A percentile compares a stretch with the other conserved stretches of the same genome.
These are phyloP conservation scores for Parazoanthus darwini DNA, from an alignment of 92 coral and sea anemone species.

Conservation along the genomic window DNA sequence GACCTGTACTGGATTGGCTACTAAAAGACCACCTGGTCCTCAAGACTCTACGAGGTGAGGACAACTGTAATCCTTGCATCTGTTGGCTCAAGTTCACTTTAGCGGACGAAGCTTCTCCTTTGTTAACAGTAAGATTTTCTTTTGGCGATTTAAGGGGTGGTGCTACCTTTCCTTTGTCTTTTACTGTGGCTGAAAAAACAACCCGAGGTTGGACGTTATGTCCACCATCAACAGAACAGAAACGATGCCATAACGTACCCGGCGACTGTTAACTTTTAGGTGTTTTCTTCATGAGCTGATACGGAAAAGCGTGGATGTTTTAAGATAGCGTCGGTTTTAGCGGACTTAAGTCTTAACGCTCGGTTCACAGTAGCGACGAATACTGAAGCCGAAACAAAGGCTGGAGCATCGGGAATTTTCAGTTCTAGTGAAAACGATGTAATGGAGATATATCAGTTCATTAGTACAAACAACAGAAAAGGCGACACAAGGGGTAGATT, in stretches of 20 bases:
- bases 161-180: not conserved
- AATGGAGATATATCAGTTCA: too few relatives aligned
- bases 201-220: not conserved
- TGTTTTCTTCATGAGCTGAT: too few relatives aligned
- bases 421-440: too few relatives aligned
- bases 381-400: too few relatives aligned
- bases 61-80: conserved; percentile 11
- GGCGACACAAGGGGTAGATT: too few relatives aligned
- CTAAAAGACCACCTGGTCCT: not conserved
- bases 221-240: not conserved
- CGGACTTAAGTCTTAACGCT: too few relatives aligned
- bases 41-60: conserved; percentile 18
- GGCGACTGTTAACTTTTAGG: too few relatives aligned
- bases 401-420: too few relatives aligned
- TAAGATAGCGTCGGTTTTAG: too few relatives aligned
- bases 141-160: not conserved
- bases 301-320: too few relatives aligned
- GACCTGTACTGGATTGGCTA: conserved; percentile 13
- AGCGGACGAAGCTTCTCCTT: not conserved
- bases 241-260: not conserved
- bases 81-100: not conserved
- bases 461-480: too few relatives aligned
- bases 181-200: not conserved
- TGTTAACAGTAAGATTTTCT: not conserved
- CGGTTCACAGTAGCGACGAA: too few relatives aligned